Base-by-base conservation (phyloP, 1,140 invertebrate genomes). In the Potamilus streckersoni region DNA sequence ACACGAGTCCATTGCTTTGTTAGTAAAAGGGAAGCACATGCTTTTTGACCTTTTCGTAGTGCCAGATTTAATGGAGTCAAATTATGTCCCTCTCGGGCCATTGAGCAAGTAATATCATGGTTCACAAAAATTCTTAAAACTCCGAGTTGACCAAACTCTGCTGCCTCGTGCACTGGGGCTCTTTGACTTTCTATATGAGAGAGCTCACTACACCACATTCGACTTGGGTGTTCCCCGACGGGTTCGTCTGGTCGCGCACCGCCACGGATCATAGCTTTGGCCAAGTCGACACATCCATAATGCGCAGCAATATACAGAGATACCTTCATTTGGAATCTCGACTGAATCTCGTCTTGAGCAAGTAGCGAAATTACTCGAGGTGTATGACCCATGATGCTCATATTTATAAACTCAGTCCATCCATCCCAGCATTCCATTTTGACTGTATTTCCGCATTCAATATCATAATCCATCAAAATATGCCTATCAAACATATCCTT, bases 371-470 rank as follows among this genome's bases (percentile, higher is more conserved):
- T 74, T 15, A 84, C 81, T 71, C 86, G 85, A 11, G 79, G 82
- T 11, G 88, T 88, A 70, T 86, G 86, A n/a, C 89, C 88, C 73
- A 85, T 80, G 23, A 86, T 82, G 56, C 83, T 79, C 49, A 86
- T 76, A 73, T 87, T 88, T 1, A 90, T 80, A 64, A 89, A 86
- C 67, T 90, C 88, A 58, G 84, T 89, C 87, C 88, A 90, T n/a
- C 89, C 89, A 71, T 90, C 88, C 88, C 88, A 89, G 56, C 84
- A 87, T 68, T 89, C 86, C 67, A 89, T 73, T n/a, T 79, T 71
- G 3, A 90, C 78, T 4, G 83, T 88, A 60, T 84, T 76, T 20
- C 88, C 87, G 2, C 83, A 76, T 56, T 85, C 79, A 17, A 90
- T 78, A 27, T 77, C 80, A 67, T 90, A 90, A 67, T 85, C 83